Conservation (phyloP, 2,113 vertebrate species). For the Merops nubicus region DNA sequence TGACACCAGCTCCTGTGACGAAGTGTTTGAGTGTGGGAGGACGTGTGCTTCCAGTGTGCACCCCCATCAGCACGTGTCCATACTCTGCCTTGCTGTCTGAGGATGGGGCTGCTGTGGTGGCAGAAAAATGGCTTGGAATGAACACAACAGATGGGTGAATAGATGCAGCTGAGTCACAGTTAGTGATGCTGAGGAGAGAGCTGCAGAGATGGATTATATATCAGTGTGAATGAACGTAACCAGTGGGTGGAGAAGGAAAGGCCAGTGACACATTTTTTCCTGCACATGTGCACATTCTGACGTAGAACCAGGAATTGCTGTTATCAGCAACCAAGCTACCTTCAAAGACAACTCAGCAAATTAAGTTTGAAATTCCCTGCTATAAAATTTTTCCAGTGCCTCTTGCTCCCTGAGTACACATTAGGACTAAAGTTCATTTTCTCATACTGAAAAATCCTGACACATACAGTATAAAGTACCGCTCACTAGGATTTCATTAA, state of each 20-base stretch:
- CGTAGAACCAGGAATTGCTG: background rate
- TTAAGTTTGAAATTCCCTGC: background rate
- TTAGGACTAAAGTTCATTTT: constrained; percentile 23
- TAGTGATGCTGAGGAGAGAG: background rate
- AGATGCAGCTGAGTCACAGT: background rate
- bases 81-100: background rate
- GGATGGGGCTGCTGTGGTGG: too few relatives aligned
- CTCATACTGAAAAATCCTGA: background rate
- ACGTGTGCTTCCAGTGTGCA: fast-evolving
- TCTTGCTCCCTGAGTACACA: background rate
- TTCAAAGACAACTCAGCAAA: background rate
- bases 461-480: background rate
- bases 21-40: background rate
- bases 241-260: background rate
- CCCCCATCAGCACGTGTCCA: fast-evolving
- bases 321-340: background rate
- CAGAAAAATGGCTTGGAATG: background rate
- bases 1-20: background rate
- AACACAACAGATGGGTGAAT: fast-evolving
- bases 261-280: background rate
- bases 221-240: background rate
- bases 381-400: background rate
- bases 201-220: fast-evolving
- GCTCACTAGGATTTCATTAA: background rate
- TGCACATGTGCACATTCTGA: fast-evolving